Evolutionary conservation across 2,797 vertebrate species (phyloP).

Genomic region (Danio albolineatus): DNA sequence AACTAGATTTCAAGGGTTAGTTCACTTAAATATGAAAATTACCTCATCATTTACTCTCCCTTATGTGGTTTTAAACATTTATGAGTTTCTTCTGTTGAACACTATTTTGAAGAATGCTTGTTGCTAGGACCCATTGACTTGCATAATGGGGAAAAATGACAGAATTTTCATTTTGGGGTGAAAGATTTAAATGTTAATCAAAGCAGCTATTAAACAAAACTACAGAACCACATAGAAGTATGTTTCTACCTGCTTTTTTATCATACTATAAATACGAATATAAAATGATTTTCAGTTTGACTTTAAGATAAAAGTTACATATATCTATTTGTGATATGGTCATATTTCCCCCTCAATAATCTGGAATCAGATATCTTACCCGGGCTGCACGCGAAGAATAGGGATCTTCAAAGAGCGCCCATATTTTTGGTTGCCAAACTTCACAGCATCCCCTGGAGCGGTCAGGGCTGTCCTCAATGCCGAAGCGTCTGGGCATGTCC

Average conservation of each 20-base stretch:
- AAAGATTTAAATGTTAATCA: no score
- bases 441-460: conserved; percentile 83
- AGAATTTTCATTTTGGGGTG: no score
- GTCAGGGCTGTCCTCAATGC: conserved; percentile 86
- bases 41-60: no score
- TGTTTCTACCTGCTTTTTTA: no score
- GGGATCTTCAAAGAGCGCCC: conserved; percentile 98
- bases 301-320: background rate
- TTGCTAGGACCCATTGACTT: no score
- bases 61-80: no score
- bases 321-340: background rate
- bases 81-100: no score
- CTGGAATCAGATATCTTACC: conserved; percentile 80
- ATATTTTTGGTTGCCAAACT: conserved; percentile 89
- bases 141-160: no score
- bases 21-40: no score
- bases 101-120: no score
- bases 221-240: background rate
- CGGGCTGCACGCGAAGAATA: conserved; percentile 93
- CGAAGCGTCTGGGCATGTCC: conserved; percentile 79
- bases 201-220: background rate
- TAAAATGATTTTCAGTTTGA: background rate
- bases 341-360: background rate
- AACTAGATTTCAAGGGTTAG: no score
- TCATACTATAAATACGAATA: background rate